A percentile compares a stretch with the other conserved stretches of the same genome.
phyloP scores from a whole-genome alignment of 2,888 invertebrate genomes.

The Pardosa pseudoannulata region DNA sequence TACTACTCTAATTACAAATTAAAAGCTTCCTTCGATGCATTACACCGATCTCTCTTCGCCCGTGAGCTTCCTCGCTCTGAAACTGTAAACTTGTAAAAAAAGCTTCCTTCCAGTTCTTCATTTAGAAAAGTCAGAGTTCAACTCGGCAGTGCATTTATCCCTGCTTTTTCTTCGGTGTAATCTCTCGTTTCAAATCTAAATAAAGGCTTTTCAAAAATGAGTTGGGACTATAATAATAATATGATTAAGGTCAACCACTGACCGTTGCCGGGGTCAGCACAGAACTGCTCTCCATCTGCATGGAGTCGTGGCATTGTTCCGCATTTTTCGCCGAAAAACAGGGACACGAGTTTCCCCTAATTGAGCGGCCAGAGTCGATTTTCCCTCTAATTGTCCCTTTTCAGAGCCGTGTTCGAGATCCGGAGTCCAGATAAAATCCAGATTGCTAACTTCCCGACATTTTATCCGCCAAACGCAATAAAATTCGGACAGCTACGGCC shows the following conservation, averaged over 20 bases:
- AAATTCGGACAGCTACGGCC: constrained; percentile 61
- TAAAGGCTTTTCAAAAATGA: constrained; percentile 8
- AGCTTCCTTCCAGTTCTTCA: no score
- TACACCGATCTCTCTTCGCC: no score
- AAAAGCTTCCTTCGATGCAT: no score
- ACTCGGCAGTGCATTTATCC: background rate
- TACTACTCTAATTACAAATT: no score
- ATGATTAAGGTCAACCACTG: constrained; percentile 7
- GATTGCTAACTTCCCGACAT: constrained; percentile 20
- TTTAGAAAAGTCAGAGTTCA: constrained; percentile 1
- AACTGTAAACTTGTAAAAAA: no score
- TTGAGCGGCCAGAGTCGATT: background rate
- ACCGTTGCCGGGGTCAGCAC: constrained; percentile 2
- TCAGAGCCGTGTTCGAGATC: constrained; percentile 57
- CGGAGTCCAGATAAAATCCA: background rate
- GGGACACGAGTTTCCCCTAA: constrained; percentile 15
- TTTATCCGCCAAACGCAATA: constrained; percentile 55
- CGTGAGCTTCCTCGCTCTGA: no score
- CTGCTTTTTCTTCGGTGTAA: background rate
- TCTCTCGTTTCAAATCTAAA: background rate
- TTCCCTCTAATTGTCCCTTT: constrained; percentile 62
- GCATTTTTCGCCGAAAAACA: background rate
- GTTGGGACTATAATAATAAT: background rate
- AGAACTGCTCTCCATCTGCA: background rate
- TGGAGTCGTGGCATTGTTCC: background rate